Conservation (phyloP, 2,113 vertebrate genomes). For the Geococcyx californianus region DNA sequence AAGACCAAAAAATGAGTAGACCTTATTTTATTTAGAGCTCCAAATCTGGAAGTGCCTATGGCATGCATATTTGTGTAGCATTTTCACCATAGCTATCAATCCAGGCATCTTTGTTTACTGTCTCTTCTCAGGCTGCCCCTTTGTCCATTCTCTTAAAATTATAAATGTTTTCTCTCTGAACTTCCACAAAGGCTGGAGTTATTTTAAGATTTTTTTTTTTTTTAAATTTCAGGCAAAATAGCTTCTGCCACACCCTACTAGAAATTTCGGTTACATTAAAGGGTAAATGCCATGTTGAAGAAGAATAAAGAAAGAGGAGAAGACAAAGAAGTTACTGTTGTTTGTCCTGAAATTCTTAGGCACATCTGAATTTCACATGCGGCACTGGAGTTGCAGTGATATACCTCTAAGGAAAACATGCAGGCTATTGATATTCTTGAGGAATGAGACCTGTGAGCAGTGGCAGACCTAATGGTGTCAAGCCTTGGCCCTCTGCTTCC, state of each 20-base stretch:
- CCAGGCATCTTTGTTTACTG: background rate
- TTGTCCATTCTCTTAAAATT: background rate
- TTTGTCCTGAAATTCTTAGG: background rate
- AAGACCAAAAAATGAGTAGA: background rate
- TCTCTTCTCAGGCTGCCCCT: background rate
- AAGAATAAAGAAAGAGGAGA: background rate
- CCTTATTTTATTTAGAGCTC: background rate
- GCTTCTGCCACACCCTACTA: background rate
- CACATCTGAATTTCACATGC: background rate
- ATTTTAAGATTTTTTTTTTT: background rate
- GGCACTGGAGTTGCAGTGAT: background rate
- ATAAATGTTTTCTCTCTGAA: background rate
- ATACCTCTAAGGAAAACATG: background rate
- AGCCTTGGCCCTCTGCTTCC: background rate
- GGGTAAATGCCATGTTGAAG: background rate
- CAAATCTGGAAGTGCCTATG: background rate
- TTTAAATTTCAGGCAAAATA: background rate
- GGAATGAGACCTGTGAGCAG: background rate
- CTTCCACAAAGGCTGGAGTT: background rate
- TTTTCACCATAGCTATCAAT: background rate
- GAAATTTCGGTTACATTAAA: background rate
- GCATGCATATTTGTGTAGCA: background rate
- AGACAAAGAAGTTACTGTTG: background rate
- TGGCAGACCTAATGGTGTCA: rapidly evolving
- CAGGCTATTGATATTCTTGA: background rate